phyloP scores from a whole-genome alignment of 53 echinoderm and acorn worm species.

The Apostichopus leukothele region DNA sequence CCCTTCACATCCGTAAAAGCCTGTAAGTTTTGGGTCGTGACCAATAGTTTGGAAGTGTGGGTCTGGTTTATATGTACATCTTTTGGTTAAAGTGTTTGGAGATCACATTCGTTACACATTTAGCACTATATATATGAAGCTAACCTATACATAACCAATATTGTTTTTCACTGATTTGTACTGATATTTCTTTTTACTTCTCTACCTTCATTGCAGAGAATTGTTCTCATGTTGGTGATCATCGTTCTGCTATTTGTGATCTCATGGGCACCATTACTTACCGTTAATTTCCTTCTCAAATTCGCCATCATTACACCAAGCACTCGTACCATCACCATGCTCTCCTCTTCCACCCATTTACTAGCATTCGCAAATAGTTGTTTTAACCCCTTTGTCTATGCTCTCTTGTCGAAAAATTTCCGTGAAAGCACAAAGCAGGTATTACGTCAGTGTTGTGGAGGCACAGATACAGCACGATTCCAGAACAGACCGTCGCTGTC shows the following conservation, averaged over 20 bases:
- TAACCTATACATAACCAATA: too few species aligned
- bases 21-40: too few species aligned
- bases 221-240: constrained; percentile 77
- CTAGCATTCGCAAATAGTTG: constrained; percentile 84
- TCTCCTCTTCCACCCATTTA: constrained; percentile 58
- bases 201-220: constrained; percentile 54
- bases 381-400: constrained; percentile 85
- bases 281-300: constrained; percentile 53
- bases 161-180: background rate
- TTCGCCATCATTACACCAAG: constrained; percentile 36
- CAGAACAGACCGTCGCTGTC: constrained; percentile 30
- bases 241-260: constrained; percentile 79
- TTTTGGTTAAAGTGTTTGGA: too few species aligned
- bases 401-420: constrained; percentile 89
- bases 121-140: too few species aligned
- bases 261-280: constrained; percentile 82
- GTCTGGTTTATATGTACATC: too few species aligned
- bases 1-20: too few species aligned
- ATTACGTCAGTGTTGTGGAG: constrained; percentile 16
- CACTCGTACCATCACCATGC: background rate
- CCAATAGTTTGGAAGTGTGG: too few species aligned
- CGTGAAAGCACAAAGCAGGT: constrained; percentile 63
- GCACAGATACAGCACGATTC: background rate
- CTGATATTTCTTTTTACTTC: background rate
- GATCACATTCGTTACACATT: too few species aligned